Base-by-base conservation (phyloP, 1,140 invertebrate genomes). In the Drosophila leontia region DNA sequence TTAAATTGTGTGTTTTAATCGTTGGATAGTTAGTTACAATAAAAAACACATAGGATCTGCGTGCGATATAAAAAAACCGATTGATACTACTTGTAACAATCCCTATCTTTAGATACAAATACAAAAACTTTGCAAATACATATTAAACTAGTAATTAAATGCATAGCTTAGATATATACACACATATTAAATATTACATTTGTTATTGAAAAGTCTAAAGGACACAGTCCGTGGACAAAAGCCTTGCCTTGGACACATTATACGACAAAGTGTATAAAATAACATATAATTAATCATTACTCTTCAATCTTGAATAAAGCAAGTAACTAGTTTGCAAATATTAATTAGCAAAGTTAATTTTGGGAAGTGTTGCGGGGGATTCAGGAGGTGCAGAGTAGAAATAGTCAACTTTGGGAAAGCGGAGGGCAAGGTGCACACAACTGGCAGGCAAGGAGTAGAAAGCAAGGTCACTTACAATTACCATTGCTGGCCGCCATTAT, bases 401-500 rank as follows among this genome's bases (percentile, higher is more conserved):
- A 26, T 41, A 26, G 8, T 3, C 0, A 23, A 17, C 15, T 19
- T 57, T 35, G 17, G 32, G 6, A 19, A 35, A 34, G 44, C 26
- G 34, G 32, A 23, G 19, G n/a, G 9, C 29, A 32, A 51, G 42
- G 23, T 37, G 39, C 45, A 44, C 50, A 23, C 17, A 13, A 44
- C 41, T 37, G 55, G 34, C 55, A 71, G 29, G 45, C 34, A 61
- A 41, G 48, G 53, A 78, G 35, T 17, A 45, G 26, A 23, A 50
- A 72, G 51, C 44, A 60, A 71, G 45, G 35, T 63, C 68, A 85
- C 85, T 90, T 90, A 90, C 85, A 90, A 82, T 85, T 63, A 85
- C 85, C 85, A 57, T 82, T 85, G 64, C 70, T 82, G 75, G 81
- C 71, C 67, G 85, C 85, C 85, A 90, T 90, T 68, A 74, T 90